Evolutionary conservation across 92 coral and sea anemone genomes (phyloP).

Genomic region (Muricea muricata): DNA sequence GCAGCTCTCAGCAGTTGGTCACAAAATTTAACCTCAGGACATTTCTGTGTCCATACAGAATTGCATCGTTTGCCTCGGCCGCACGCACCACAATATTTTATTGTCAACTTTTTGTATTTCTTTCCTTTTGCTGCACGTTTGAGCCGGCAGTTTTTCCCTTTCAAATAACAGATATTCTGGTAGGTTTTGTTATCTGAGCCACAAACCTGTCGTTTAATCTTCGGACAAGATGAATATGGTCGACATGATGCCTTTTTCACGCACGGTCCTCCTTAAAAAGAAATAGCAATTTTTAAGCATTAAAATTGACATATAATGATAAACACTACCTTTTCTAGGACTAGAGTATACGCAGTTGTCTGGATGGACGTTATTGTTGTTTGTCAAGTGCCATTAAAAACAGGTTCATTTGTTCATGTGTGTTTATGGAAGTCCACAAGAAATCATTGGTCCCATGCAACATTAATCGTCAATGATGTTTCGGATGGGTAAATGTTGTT

Average conservation of each 20-base stretch:
- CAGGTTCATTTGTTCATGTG: no score
- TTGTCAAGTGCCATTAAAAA: no score
- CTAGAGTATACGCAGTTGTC: no score
- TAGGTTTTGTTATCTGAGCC: constrained; percentile 85
- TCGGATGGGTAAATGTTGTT: background rate
- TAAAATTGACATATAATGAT: no score
- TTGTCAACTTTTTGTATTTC: constrained; percentile 2
- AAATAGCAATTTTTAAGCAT: background rate
- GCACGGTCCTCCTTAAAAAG: constrained; percentile 72
- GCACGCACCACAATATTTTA: constrained; percentile 29
- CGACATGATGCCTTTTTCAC: constrained; percentile 76
- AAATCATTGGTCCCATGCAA: no score
- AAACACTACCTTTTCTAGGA: no score
- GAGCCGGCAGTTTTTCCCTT: constrained; percentile 73
- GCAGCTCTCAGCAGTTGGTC: constrained; percentile 28
- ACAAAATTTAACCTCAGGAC: constrained; percentile 22
- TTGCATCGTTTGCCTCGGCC: constrained; percentile 17
- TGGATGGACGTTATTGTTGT: no score
- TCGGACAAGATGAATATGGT: constrained; percentile 63
- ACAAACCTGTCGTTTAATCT: constrained; percentile 75
- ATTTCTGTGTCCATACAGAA: background rate
- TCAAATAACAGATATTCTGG: constrained; percentile 82
- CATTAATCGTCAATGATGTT: background rate
- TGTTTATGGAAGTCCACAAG: no score
- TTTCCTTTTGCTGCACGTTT: background rate